Evolutionary conservation across 2,113 vertebrate genomes (phyloP).

Genomic region (Lophotis ruficrista): DNA sequence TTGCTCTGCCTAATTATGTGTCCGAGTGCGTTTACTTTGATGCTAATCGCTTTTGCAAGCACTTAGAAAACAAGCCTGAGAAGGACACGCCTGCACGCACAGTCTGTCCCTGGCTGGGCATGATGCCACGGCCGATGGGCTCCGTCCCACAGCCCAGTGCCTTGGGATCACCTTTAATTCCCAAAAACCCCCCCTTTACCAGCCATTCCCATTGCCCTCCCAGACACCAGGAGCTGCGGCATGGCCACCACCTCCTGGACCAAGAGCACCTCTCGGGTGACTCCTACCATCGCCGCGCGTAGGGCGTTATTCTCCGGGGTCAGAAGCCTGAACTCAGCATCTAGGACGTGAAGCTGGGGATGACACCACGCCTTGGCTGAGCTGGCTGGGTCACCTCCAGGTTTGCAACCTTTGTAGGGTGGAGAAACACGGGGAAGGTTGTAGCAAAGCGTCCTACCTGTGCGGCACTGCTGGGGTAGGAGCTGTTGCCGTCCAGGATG

Average conservation of each 20-base stretch:
- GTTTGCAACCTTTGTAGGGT: not conserved
- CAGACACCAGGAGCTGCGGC: not conserved
- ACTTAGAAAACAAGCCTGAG: not conserved
- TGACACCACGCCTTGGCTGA: not conserved
- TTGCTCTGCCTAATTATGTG: constrained; percentile 37
- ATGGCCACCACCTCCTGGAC: not conserved
- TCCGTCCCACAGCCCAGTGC: not conserved
- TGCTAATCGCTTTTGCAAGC: constrained; percentile 10
- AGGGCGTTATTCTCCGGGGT: not conserved
- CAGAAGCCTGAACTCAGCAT: not conserved
- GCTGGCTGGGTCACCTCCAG: not conserved
- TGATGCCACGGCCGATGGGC: not conserved
- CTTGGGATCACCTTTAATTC: not conserved
- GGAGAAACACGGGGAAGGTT: not conserved
- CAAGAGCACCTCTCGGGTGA: not conserved
- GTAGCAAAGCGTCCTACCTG: constrained; percentile 56
- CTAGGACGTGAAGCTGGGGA: not conserved
- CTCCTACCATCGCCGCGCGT: not conserved
- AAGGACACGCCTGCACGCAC: not conserved
- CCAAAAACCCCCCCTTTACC: not conserved
- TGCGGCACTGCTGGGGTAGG: constrained; percentile 32
- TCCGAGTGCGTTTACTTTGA: constrained; percentile 41
- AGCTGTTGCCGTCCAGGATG: constrained; percentile 43
- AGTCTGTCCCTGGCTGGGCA: not conserved
- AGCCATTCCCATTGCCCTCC: not conserved